These are phyloP conservation scores for Montipora capricornis DNA, from an alignment of 64 coral and sea anemone genomes.

Conservation along the genomic window DNA sequence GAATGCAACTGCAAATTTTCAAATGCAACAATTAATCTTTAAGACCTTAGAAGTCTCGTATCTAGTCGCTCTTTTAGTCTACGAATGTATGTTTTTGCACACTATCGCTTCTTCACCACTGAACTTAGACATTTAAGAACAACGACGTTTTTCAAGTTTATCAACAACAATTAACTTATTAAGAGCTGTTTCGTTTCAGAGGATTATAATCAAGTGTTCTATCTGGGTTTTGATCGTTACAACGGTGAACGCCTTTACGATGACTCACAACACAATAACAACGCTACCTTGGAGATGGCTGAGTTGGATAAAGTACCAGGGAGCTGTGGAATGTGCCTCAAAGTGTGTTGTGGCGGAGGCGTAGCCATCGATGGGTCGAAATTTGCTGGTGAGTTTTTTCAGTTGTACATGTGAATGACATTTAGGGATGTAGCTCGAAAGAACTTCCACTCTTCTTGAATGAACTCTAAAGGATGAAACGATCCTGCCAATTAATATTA, in stretches of 20 bases:
- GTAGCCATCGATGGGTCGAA: conserved; percentile 69
- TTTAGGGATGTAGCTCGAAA: too few species aligned
- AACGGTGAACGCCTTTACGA: conserved; percentile 80
- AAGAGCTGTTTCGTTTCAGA: conserved; percentile 67
- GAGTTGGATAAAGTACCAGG: conserved; percentile 74
- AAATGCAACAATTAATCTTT: too few species aligned
- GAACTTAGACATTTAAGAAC: too few species aligned
- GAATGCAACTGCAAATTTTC: not conserved
- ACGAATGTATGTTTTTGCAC: too few species aligned
- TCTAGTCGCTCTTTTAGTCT: too few species aligned
- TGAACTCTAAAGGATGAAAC: too few species aligned
- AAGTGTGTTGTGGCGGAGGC: conserved; percentile 77
- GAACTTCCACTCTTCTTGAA: too few species aligned
- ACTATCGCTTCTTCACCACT: too few species aligned
- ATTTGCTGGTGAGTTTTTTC: conserved; percentile 71
- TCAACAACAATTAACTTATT: not conserved
- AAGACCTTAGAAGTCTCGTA: too few species aligned
- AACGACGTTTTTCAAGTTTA: too few species aligned
- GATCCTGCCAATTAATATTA: too few species aligned
- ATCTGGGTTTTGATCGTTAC: conserved; percentile 94
- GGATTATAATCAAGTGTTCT: conserved; percentile 88
- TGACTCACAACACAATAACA: conserved; percentile 92
- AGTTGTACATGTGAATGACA: too few species aligned
- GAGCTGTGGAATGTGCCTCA: conserved; percentile 85
- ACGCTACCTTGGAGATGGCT: conserved; percentile 71